Base-by-base conservation (phyloP, 2,888 invertebrate species). In the Andrena hattorfiana region DNA sequence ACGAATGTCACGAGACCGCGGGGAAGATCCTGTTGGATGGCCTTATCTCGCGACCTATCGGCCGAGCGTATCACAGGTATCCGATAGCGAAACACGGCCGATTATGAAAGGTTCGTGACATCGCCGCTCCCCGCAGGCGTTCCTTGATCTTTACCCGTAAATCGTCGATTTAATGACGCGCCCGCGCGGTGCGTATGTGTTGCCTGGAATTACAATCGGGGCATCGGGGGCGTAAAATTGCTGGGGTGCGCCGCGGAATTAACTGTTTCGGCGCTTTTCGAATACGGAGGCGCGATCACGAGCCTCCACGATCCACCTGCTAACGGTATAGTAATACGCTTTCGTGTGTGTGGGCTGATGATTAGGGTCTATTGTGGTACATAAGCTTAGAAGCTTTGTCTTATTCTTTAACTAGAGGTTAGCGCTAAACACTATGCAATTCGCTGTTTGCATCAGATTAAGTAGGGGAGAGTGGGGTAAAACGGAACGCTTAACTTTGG, bases 71-170 rank as follows among this genome's bases (percentile, higher is more conserved):
- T 85, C 78, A 66, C 13, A 49, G 64, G 60, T 69, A 56, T 66
- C 59, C 74, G 77, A 81, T 75, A 66, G 84, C 54, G 51, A 68
- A 60, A 60, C 63, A 32, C 42, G 42, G n/a, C 8, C 81, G 73
- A 81, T 81, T 66, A 62, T 71, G 71, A 87, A 63, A 85, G 85
- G 84, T 81, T 71, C 83, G 85, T 77, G 85, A 87, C 87, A 84
- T 73, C 80, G 72, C 7, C 56, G 63, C 76, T 72, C 60, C 76
- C 86, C 68, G 23, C 26, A 32, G 80, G 87, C 87, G 76, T 78
- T 76, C 71, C 71, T 59, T 87, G 87, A 87, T 87, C 84, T 87
- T 87, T 87, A 42, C 71, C 48, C 76, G 85, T 83, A 83, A 87
- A 87, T 85, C 87, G 76, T 62, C 56, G 59, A 2, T 71, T 78